phyloP scores from a whole-genome alignment of 2,113 vertebrate species.

The Cyprinodon variegatus region DNA sequence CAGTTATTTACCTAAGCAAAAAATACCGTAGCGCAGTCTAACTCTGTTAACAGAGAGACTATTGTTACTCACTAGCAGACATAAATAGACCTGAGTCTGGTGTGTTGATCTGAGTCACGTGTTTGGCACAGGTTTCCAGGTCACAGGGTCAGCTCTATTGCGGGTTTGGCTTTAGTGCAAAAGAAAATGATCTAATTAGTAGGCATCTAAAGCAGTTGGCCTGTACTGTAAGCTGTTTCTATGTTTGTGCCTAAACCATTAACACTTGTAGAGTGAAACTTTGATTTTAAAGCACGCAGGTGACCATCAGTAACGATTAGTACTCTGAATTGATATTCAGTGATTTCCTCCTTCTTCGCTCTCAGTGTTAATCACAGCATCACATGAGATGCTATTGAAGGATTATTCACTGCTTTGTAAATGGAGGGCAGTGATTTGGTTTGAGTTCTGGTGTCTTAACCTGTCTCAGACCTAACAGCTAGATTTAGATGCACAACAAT shows the following conservation, averaged over 20 bases:
- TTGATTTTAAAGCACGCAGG: background rate
- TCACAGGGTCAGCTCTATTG: slow-evolving; percentile 32
- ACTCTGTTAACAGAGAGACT: background rate
- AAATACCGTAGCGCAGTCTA: background rate
- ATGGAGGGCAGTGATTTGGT: slow-evolving; percentile 11
- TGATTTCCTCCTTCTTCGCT: background rate
- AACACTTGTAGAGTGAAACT: slow-evolving; percentile 17
- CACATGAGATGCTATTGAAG: slow-evolving; percentile 9
- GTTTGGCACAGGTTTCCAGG: slow-evolving; percentile 30
- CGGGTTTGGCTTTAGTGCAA: slow-evolving; percentile 27
- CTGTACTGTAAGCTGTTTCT: slow-evolving; percentile 57
- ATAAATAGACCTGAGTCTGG: slow-evolving; percentile 35
- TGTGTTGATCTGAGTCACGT: background rate
- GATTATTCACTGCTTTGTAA: background rate
- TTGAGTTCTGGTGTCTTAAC: slow-evolving; percentile 27
- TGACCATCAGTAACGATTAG: slow-evolving; percentile 7
- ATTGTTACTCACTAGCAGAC: slow-evolving; percentile 14
- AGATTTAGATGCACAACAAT: slow-evolving; percentile 59
- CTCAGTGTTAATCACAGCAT: background rate
- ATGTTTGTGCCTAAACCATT: slow-evolving; percentile 16
- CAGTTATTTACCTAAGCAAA: background rate
- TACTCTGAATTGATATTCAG: background rate
- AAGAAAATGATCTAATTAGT: slow-evolving; percentile 62
- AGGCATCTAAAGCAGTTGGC: slow-evolving; percentile 50
- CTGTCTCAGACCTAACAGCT: slow-evolving; percentile 37